phyloP scores from a whole-genome alignment of 2,113 vertebrate genomes.

The Perccottus glenii region DNA sequence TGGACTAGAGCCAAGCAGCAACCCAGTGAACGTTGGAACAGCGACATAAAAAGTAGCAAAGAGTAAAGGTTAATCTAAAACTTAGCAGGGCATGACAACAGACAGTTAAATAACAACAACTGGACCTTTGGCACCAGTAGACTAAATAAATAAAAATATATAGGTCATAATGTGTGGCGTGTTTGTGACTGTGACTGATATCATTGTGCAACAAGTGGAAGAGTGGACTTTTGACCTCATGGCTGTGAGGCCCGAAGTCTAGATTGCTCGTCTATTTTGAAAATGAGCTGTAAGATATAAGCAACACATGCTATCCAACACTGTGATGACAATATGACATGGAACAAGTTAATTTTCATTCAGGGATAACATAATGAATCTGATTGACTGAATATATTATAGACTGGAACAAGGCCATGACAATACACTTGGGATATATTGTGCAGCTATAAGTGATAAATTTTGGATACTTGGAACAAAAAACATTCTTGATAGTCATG shows the following conservation, averaged over 20 bases:
- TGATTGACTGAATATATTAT: no score
- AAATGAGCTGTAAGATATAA: no score
- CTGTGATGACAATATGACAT: no score
- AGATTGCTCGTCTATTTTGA: background rate
- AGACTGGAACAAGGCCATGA: no score
- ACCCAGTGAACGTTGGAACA: constrained; percentile 7
- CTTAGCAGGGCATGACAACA: background rate
- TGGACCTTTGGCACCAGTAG: background rate
- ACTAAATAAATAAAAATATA: constrained; percentile 10
- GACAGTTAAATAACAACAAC: background rate
- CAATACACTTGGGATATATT: no score
- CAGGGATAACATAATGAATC: no score
- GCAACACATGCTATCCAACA: no score
- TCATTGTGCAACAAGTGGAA: background rate
- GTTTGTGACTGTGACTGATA: constrained; percentile 5
- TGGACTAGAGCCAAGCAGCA: background rate
- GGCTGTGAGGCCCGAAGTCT: background rate
- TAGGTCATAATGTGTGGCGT: constrained; percentile 11
- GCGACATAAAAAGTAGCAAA: constrained; percentile 3
- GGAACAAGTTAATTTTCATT: no score
- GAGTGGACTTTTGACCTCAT: constrained; percentile 2
- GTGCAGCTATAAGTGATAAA: no score
- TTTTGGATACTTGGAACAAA: no score
- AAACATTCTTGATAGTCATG: no score
- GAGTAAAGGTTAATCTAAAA: constrained; percentile 9